Percentiles rank a stretch among this genome's conserved stretches.
phyloP scores from a whole-genome alignment of 2,113 vertebrate genomes.

The Nansenia antarctica region DNA sequence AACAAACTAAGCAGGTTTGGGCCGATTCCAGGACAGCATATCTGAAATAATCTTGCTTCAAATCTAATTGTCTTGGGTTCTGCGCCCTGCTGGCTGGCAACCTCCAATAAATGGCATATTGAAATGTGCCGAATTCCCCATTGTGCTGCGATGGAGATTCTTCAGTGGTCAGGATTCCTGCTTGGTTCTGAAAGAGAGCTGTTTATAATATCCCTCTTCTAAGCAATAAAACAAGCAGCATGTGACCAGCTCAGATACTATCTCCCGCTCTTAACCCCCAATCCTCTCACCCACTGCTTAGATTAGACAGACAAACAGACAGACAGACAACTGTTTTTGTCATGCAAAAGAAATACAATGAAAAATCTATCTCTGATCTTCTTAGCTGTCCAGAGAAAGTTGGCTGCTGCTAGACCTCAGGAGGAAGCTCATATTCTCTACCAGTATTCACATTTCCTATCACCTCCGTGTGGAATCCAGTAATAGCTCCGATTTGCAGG shows the following conservation, averaged over 20 bases:
- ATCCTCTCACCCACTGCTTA: neutral
- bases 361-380: neutral
- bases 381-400: constrained; percentile 14
- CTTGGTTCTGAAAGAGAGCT: neutral
- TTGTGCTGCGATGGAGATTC: neutral
- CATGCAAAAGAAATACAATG: neutral
- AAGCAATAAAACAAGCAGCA: neutral
- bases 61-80: neutral
- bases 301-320: neutral
- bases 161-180: neutral
- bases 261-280: neutral
- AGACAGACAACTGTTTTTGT: too few species aligned
- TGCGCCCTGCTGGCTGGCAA: neutral
- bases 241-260: neutral
- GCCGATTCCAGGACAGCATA: neutral
- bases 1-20: too few species aligned
- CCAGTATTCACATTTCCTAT: neutral
- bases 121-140: neutral
- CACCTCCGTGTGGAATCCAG: constrained; percentile 12
- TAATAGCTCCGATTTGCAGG: neutral
- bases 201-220: neutral
- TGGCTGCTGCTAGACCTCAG: neutral
- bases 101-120: neutral
- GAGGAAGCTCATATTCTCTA: neutral
- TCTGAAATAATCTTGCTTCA: neutral